These are phyloP conservation scores for Neomorphus geoffroyi DNA, from an alignment of 2,797 vertebrate genomes.

Conservation along the genomic window DNA sequence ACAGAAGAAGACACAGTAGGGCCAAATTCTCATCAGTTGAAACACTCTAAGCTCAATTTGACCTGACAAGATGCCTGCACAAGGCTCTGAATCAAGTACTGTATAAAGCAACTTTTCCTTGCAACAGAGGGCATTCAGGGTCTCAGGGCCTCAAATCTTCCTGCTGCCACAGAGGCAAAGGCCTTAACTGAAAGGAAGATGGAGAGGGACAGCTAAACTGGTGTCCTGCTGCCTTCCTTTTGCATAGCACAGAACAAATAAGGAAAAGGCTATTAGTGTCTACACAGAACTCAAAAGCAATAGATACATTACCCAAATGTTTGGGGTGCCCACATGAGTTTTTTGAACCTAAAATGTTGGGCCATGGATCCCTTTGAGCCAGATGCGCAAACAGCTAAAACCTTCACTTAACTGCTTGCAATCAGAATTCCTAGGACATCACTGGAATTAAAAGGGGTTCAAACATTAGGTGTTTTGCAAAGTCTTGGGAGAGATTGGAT, in stretches of 20 bases:
- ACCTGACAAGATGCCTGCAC: background rate
- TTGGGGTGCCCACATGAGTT: background rate
- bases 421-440: background rate
- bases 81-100: background rate
- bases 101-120: background rate
- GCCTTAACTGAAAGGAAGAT: background rate
- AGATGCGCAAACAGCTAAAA: background rate
- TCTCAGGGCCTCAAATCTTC: background rate
- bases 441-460: background rate
- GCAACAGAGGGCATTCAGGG: background rate
- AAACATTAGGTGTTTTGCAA: background rate
- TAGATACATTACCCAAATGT: accelerated
- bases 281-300: background rate
- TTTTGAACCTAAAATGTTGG: background rate
- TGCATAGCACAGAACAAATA: background rate
- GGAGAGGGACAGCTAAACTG: background rate
- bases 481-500: background rate
- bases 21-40: background rate
- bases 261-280: background rate
- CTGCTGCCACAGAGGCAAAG: background rate
- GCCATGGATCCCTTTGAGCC: background rate
- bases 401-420: background rate
- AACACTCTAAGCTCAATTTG: background rate
- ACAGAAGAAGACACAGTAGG: background rate
- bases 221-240: background rate